Percentiles rank a stretch among this genome's conserved stretches.
phyloP scores from a whole-genome alignment of 1,140 invertebrate genomes.

The Berghia stephanieae region DNA sequence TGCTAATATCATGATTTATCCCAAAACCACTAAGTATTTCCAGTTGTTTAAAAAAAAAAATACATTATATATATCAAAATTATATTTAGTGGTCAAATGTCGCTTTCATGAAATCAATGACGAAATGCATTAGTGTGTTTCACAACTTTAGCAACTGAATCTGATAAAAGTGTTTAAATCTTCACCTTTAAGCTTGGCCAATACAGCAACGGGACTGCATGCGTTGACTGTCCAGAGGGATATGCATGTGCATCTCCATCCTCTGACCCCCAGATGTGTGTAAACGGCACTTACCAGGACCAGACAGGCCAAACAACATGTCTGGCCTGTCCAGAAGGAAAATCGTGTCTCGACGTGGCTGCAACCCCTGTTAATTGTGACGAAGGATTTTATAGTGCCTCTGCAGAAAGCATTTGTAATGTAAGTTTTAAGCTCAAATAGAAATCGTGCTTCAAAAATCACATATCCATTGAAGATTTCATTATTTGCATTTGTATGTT shows the following conservation, averaged over 20 bases:
- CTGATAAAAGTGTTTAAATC: background rate
- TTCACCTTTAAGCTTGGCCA: constrained; percentile 51
- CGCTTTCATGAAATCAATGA: too few species aligned
- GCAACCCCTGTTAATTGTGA: constrained; percentile 49
- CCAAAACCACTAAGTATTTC: too few species aligned
- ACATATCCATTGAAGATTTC: too few species aligned
- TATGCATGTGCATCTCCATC: constrained; percentile 50
- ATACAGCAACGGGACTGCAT: constrained; percentile 53
- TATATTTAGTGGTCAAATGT: too few species aligned
- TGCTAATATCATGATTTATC: too few species aligned
- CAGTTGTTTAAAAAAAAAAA: too few species aligned
- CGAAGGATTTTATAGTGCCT: constrained; percentile 55
- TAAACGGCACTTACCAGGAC: constrained; percentile 52
- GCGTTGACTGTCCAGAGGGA: constrained; percentile 50
- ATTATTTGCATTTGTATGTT: too few species aligned
- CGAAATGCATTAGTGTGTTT: too few species aligned
- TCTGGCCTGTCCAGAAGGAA: constrained; percentile 53
- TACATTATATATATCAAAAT: too few species aligned
- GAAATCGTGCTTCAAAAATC: background rate
- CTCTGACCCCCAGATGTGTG: constrained; percentile 43
- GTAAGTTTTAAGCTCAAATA: constrained; percentile 43
- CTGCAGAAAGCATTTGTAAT: constrained; percentile 46
- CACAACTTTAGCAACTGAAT: background rate
- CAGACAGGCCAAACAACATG: constrained; percentile 49
- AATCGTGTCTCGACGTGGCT: constrained; percentile 48